Conservation (phyloP, 2,797 vertebrate genomes). For the Myripristis jacobus region DNA sequence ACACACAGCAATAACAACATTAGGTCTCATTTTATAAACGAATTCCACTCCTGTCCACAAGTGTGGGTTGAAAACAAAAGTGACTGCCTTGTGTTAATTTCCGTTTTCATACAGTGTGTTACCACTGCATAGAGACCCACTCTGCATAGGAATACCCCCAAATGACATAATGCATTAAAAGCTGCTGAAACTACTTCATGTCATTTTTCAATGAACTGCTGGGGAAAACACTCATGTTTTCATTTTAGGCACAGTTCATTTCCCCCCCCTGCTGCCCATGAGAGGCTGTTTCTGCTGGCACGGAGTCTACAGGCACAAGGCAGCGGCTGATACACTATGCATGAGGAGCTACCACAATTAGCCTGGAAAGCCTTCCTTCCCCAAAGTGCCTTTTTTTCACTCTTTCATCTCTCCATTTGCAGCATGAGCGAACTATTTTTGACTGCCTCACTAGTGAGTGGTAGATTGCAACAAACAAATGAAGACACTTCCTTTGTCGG, state of each 20-base stretch:
- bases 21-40: slow-evolving; percentile 7
- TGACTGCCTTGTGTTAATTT: not conserved
- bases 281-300: slow-evolving; percentile 55
- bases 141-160: no score
- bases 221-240: slow-evolving; percentile 38
- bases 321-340: slow-evolving; percentile 50
- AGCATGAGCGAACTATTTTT: slow-evolving; percentile 63
- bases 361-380: slow-evolving; percentile 50
- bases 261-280: slow-evolving; percentile 60
- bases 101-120: not conserved
- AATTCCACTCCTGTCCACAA: slow-evolving; percentile 2
- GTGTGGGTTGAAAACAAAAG: not conserved
- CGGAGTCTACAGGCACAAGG: slow-evolving; percentile 39
- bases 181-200: not conserved
- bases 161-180: not conserved
- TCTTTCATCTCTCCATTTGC: slow-evolving; percentile 61
- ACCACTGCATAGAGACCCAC: not conserved
- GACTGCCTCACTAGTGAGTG: slow-evolving; percentile 48
- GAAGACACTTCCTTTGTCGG: slow-evolving; percentile 46
- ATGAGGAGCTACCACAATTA: slow-evolving; percentile 68
- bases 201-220: slow-evolving; percentile 15
- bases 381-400: slow-evolving; percentile 41
- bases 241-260: slow-evolving; percentile 57
- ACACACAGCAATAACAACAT: slow-evolving; percentile 43
- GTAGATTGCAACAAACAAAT: slow-evolving; percentile 36